Evolutionary conservation across 2,113 vertebrate species (phyloP).

Genomic region (Syrmaticus mikado): DNA sequence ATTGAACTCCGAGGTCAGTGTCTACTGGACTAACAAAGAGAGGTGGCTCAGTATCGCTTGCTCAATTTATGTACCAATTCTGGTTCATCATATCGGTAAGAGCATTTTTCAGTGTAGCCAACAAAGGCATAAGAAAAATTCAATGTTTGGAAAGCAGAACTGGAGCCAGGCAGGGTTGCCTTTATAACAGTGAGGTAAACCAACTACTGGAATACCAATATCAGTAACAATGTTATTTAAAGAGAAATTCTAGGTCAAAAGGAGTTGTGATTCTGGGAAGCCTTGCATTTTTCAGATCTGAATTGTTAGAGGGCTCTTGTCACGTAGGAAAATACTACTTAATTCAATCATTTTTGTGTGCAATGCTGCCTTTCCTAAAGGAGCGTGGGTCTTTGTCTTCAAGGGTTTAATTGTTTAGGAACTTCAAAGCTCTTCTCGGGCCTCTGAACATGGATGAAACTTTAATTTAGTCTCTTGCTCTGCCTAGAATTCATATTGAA

Average conservation of each 20-base stretch:
- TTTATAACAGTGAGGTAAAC: background rate
- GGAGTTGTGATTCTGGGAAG: background rate
- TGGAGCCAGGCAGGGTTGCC: background rate
- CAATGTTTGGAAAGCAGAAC: background rate
- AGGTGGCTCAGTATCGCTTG: accelerated
- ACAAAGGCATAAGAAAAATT: background rate
- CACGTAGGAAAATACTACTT: background rate
- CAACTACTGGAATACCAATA: background rate
- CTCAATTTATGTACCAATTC: background rate
- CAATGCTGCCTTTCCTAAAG: background rate
- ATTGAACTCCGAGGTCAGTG: background rate
- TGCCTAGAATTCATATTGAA: background rate
- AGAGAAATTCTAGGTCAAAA: background rate
- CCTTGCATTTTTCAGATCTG: background rate
- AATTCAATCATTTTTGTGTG: background rate
- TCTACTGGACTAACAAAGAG: background rate
- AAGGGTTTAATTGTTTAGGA: background rate
- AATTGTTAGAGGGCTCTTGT: background rate
- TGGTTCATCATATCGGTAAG: background rate
- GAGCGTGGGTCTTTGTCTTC: background rate
- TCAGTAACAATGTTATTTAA: background rate
- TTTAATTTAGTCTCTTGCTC: background rate
- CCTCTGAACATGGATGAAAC: background rate
- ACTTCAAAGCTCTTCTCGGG: background rate
- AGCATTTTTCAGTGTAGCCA: background rate